A percentile compares a stretch with the other conserved stretches of the same genome.
phyloP scores from a whole-genome alignment of 2,888 invertebrate species.

The Glyphotaelius pellucidus region DNA sequence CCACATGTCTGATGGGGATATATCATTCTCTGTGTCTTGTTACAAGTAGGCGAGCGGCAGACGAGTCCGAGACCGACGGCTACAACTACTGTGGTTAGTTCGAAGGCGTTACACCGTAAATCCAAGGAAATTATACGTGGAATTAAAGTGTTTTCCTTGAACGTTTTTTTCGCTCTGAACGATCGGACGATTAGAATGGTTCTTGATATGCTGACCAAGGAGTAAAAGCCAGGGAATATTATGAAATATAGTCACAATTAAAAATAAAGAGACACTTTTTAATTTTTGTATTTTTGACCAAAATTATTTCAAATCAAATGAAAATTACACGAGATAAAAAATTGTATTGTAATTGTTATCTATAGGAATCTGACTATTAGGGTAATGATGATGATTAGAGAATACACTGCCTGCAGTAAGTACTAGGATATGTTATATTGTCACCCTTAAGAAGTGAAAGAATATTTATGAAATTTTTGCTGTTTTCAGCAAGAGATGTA shows the following conservation, averaged over 20 bases:
- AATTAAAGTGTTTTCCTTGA: background rate
- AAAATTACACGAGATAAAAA: background rate
- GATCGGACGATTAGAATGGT: background rate
- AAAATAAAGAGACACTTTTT: background rate
- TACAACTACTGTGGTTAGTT: background rate
- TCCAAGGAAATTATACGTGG: background rate
- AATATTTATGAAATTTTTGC: too few relatives aligned
- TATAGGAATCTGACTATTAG: too few relatives aligned
- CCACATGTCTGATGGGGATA: slow-evolving; percentile 36
- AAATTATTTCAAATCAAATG: background rate
- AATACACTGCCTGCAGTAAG: too few relatives aligned
- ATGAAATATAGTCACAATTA: background rate
- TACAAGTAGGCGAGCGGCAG: background rate
- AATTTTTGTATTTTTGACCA: background rate
- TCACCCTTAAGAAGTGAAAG: too few relatives aligned
- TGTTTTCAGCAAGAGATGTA: too few relatives aligned
- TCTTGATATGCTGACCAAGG: background rate
- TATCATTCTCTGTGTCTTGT: slow-evolving; percentile 17
- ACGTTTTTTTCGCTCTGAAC: background rate
- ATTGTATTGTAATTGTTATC: too few relatives aligned
- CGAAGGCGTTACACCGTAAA: background rate
- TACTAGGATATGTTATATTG: too few relatives aligned
- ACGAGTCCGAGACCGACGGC: background rate
- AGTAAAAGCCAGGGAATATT: background rate
- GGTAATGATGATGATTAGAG: too few relatives aligned